These are phyloP conservation scores for Phanerotoma sp. DNA, from an alignment of 2,888 invertebrate species.

Conservation along the genomic window DNA sequence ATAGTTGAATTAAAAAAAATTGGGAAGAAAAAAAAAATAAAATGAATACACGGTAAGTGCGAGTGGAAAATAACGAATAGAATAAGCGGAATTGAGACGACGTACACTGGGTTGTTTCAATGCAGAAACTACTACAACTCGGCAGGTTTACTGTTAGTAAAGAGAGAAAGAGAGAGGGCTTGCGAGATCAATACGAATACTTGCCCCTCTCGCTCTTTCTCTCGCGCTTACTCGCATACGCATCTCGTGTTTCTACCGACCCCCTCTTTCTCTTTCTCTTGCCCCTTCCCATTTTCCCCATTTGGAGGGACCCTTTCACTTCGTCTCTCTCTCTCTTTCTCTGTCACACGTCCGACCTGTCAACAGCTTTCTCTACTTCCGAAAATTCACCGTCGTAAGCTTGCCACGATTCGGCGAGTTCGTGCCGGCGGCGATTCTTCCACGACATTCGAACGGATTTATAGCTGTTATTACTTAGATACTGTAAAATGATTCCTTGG, in stretches of 20 bases:
- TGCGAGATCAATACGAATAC: constrained; percentile 37
- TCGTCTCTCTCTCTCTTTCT: constrained; percentile 10
- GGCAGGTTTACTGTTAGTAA: background rate
- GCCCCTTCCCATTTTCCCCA: constrained; percentile 5
- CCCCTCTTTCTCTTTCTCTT: constrained; percentile 1
- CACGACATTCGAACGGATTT: constrained; percentile 29
- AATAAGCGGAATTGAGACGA: too few species aligned
- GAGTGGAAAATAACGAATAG: background rate
- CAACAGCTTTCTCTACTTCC: background rate
- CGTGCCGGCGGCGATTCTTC: constrained; percentile 16
- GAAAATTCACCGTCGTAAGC: background rate
- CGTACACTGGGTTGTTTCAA: constrained; percentile 38
- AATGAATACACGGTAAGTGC: too few species aligned
- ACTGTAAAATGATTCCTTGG: constrained; percentile 24
- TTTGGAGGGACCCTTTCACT: constrained; percentile 1
- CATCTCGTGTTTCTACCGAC: background rate
- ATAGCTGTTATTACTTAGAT: constrained; percentile 38
- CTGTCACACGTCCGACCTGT: constrained; percentile 1
- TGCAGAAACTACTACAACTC: constrained; percentile 16
- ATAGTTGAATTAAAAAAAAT: too few species aligned
- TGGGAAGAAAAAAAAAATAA: too few species aligned
- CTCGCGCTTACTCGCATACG: constrained; percentile 4
- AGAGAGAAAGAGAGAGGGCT: constrained; percentile 16
- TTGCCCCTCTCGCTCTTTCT: constrained; percentile 16
- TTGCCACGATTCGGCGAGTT: constrained; percentile 11